Base-by-base conservation (phyloP, 2,797 vertebrate species). In the Xiphorhynchus erythropygius region DNA sequence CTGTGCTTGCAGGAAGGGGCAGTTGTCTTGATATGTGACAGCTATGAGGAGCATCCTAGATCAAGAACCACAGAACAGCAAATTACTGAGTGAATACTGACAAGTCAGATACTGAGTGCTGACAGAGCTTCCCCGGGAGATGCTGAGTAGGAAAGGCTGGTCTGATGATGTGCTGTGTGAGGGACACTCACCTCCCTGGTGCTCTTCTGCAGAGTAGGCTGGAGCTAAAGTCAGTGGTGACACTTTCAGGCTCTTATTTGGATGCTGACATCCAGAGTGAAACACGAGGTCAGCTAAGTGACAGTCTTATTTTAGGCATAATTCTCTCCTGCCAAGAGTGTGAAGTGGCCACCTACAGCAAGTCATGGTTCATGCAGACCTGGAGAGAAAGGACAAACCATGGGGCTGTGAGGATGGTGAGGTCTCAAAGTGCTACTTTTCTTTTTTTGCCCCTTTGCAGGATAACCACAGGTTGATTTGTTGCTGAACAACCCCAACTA, bases 111-210 rank as follows among this genome's bases (percentile, higher is more conserved):
- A 23, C 37, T 16, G 15, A 11, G 33, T 12, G 28, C 28, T 52
- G 33, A 10, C 13, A 13, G 14, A 42, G 5, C 50, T 65, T 49
- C 49, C 59, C 18, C 11, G 15, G 42, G 44, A 55, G 44, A 27
- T 11, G 41, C 11, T 52, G 49, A 50, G 8, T 13, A 41, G 35
- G 49, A 76, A 57, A 85, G 71, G 23, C n/a, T 18, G 52, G 17
- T 44, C 42, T 28, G 5, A 32, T 0, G 0, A 22, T 3, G 23
- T 18, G 33, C 63, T 37, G 42, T 17, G 44, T 18, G 55, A 37
- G 33, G 57, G 53, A 37, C 39, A 21, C 35, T 24, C 33, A 4
- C 24, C 57, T 67, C 39, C 23, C 12, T 0, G 0, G 10, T 6
- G 46, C 24, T 24, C 32, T 21, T 35, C 86, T n/a, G 39, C 39